phyloP scores from a whole-genome alignment of 2,113 vertebrate genomes.

The Morone saxatilis region DNA sequence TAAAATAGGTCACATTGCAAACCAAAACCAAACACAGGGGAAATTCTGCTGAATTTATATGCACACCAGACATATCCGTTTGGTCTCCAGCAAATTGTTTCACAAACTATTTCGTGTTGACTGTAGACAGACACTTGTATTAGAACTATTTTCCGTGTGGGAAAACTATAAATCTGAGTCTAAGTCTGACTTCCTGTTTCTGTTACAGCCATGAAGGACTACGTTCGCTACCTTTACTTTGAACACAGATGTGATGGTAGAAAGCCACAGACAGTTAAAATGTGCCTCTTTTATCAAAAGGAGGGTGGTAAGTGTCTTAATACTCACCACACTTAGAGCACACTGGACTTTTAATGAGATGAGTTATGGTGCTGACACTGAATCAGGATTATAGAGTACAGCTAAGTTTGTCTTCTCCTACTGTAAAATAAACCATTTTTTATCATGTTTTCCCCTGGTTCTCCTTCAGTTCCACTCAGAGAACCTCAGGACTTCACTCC shows the following conservation, averaged over 20 bases:
- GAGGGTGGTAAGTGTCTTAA: slow-evolving; percentile 75
- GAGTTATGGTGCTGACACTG: too few species aligned
- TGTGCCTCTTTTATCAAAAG: slow-evolving; percentile 77
- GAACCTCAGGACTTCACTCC: slow-evolving; percentile 62
- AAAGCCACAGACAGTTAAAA: slow-evolving; percentile 52
- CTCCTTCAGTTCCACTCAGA: slow-evolving; percentile 66
- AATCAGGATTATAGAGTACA: too few species aligned
- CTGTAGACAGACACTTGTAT: not conserved
- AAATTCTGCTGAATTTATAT: not conserved
- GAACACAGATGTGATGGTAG: slow-evolving; percentile 56
- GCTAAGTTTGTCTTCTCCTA: not conserved
- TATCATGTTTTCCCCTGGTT: not conserved
- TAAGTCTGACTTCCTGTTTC: slow-evolving; percentile 5
- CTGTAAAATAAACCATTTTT: not conserved
- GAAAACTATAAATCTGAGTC: too few species aligned
- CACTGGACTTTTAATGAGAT: too few species aligned
- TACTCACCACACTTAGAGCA: not conserved
- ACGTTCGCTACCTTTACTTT: slow-evolving; percentile 81
- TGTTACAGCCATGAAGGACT: slow-evolving; percentile 74
- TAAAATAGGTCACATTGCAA: not conserved
- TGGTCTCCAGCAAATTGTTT: not conserved
- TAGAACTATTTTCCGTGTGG: too few species aligned
- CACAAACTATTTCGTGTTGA: too few species aligned
- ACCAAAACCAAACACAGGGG: not conserved
- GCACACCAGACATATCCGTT: not conserved